Conservation (phyloP, 2,797 vertebrate genomes). For the Cryptoprocta ferox region DNA sequence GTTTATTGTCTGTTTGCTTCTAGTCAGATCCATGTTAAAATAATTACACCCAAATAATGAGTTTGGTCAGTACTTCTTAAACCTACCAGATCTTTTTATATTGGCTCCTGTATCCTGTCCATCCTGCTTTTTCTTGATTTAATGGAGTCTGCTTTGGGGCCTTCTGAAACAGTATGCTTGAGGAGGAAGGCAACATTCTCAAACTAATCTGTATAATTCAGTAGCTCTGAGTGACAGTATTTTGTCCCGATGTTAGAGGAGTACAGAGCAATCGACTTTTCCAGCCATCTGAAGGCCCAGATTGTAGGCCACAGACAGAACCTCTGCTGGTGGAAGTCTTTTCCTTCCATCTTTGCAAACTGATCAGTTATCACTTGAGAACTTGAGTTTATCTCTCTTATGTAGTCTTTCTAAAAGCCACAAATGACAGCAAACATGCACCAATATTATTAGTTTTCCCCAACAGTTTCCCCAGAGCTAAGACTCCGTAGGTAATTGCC, state of each 20-base stretch:
- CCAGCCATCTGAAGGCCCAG: not conserved
- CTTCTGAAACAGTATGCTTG: not conserved
- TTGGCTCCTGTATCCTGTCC: not conserved
- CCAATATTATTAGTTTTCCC: constrained; percentile 4
- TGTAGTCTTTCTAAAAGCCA: not conserved
- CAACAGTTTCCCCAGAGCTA: not conserved
- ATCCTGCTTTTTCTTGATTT: not conserved
- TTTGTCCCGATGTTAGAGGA: not conserved
- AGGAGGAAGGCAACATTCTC: not conserved
- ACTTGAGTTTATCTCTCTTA: not conserved
- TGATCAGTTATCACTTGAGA: not conserved
- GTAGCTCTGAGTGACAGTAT: not conserved
- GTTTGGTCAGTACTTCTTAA: constrained; percentile 2
- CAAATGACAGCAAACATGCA: not conserved
- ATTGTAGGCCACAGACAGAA: not conserved
- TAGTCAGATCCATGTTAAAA: not conserved
- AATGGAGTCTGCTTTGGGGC: not conserved
- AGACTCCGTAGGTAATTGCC: not conserved
- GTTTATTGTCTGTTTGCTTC: not conserved
- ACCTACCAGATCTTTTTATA: not conserved
- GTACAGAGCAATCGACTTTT: not conserved
- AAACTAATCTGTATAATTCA: not conserved
- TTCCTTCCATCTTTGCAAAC: not conserved
- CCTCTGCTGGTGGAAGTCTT: not conserved
- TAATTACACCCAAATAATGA: not conserved